Base-by-base conservation (phyloP, 2,888 invertebrate genomes). In the Hirtodrosophila confusa region DNA sequence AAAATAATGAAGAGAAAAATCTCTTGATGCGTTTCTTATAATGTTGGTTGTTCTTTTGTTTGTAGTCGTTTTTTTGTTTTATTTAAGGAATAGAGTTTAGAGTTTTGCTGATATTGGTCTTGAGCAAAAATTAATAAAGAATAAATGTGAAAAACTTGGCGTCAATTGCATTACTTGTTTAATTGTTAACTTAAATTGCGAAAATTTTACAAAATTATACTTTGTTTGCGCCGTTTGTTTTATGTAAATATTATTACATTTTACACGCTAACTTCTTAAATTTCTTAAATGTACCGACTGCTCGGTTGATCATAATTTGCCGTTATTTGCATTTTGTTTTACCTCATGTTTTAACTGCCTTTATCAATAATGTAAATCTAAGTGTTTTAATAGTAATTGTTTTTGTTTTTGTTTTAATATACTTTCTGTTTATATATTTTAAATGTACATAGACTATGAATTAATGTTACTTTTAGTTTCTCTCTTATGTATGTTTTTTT, bases 201-300 rank as follows among this genome's bases (percentile, higher is more conserved):
- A 80, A 86, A 84, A 73, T 89, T 89, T 69, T 89, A 83, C 86
- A 89, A 86, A 89, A 86, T 75, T 50, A 83, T 86, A 86, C 54
- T 71, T 82, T 31, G 31, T 31, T 31, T 31, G 75, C 73, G 73
- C 69, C 76, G 43, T 53, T 54, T 43, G 17, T 54, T 39, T 66
- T 50, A 50, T 67, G 50, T 69, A 83, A 79, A 76, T 78, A 69
- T 60, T 80, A 62, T 73, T 82, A 86, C 71, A 84, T 74, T 83
- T 83, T 85, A 66, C 64, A 73, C 61, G 75, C 84, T 86, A 82
- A 82, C 80, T n/a, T n/a, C n/a, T n/a, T n/a, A n/a, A 17, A 85
- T 86, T 80, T 85, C 75, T 78, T 78, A 78, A 64, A 71, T 67
- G 53, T 67, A 69, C 85, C 82, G 69, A 66, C 41, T 62, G 55